These are phyloP conservation scores for Hypothenemus hampei DNA, from an alignment of 1,140 invertebrate genomes.

Conservation along the genomic window DNA sequence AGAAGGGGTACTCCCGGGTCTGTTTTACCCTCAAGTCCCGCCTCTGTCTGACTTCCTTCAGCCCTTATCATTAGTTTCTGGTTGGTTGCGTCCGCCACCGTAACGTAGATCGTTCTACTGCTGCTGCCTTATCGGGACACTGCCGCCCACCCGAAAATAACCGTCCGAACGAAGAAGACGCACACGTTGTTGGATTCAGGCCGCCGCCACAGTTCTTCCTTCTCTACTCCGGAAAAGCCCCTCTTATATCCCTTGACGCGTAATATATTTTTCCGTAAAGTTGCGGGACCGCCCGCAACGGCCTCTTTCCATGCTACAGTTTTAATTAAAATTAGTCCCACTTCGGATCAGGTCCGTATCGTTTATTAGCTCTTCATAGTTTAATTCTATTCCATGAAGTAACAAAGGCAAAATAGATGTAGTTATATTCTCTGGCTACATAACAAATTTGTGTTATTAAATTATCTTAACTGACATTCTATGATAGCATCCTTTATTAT, in stretches of 20 bases:
- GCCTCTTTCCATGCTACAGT: neutral
- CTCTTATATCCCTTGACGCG: conserved; percentile 23
- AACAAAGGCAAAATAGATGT: too few relatives aligned
- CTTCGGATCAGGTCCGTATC: neutral
- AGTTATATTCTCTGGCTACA: too few relatives aligned
- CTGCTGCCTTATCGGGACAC: conserved; percentile 36
- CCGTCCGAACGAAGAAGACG: conserved; percentile 1
- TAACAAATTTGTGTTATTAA: too few relatives aligned
- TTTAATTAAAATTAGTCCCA: conserved; percentile 21
- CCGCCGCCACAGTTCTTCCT: conserved; percentile 4
- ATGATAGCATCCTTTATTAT: too few relatives aligned
- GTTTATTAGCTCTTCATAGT: too few relatives aligned
- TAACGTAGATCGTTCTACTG: conserved; percentile 43
- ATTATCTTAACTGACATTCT: too few relatives aligned
- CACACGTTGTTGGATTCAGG: conserved; percentile 12
- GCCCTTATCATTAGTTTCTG: conserved; percentile 45
- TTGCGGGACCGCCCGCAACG: too few relatives aligned
- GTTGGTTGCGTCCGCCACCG: conserved; percentile 41
- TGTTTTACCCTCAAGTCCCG: conserved; percentile 25
- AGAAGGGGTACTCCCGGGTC: conserved; percentile 12
- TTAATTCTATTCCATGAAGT: too few relatives aligned
- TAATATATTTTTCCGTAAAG: conserved; percentile 20
- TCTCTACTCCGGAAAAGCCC: too few relatives aligned
- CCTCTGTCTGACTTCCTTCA: conserved; percentile 34
- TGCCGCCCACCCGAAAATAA: conserved; percentile 14